phyloP scores from a whole-genome alignment of 2,113 vertebrate species.

The Phrynocephalus versicolor region DNA sequence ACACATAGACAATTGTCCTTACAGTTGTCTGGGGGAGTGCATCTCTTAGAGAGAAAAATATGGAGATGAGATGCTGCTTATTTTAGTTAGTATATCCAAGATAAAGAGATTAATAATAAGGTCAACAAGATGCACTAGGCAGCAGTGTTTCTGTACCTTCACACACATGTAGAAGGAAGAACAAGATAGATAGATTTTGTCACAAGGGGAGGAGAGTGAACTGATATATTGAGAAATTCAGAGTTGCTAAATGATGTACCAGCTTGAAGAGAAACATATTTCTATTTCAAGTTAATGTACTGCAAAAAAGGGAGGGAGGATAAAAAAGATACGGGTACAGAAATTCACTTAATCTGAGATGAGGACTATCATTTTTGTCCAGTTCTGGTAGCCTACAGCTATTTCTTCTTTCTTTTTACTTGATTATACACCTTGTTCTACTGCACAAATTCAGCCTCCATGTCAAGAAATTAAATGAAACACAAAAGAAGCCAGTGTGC shows the following conservation, averaged over 20 bases:
- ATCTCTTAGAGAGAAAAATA: too few relatives aligned
- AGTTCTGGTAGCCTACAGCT: conserved; percentile 8
- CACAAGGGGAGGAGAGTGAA: not conserved
- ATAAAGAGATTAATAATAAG: not conserved
- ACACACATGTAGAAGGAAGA: not conserved
- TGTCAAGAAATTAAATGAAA: conserved; percentile 33
- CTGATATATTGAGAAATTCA: not conserved
- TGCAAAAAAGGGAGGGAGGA: not conserved
- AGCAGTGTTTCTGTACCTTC: not conserved
- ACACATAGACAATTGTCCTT: too few relatives aligned
- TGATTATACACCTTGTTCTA: conserved; percentile 11
- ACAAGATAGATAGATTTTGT: not conserved
- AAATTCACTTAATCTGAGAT: conserved; percentile 1
- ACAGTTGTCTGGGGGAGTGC: too few relatives aligned
- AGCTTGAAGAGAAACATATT: not conserved
- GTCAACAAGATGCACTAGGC: not conserved
- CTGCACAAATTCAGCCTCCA: conserved; percentile 10
- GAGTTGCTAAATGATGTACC: not conserved
- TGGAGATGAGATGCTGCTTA: too few relatives aligned
- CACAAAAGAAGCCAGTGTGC: conserved; percentile 6
- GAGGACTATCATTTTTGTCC: conserved; percentile 9
- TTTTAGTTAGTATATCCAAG: too few relatives aligned
- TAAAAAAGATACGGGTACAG: not conserved
- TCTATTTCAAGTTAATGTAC: conserved; percentile 2
- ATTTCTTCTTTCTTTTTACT: conserved; percentile 13